Conservation (phyloP, 2,888 invertebrate genomes). For the Ceriagrion tenellum region DNA sequence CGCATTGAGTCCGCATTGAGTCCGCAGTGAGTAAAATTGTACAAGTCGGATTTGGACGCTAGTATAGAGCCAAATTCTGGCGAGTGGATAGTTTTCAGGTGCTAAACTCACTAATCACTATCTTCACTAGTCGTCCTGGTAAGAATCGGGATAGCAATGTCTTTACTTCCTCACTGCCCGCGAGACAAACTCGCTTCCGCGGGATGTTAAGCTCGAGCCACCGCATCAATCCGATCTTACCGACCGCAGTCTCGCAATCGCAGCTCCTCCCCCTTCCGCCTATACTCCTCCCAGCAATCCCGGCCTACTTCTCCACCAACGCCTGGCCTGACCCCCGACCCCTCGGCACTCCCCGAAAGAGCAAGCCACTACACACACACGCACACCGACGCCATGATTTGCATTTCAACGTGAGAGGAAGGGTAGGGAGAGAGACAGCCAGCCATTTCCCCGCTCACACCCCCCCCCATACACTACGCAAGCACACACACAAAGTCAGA, state of each 20-base stretch:
- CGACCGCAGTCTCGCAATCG: not conserved
- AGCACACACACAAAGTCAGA: no score
- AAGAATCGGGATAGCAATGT: no score
- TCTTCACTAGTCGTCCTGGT: no score
- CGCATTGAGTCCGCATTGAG: no score
- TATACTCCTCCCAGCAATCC: not conserved
- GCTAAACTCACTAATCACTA: not conserved
- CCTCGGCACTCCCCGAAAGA: not conserved
- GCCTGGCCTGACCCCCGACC: not conserved
- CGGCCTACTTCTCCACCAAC: not conserved
- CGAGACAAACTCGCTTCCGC: no score
- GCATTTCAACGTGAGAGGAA: slow-evolving; percentile 24
- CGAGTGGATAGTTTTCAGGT: no score
- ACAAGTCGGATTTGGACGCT: no score
- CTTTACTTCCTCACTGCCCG: no score
- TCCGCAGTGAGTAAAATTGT: no score
- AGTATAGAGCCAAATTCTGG: no score
- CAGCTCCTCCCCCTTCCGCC: not conserved
- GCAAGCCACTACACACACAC: not conserved
- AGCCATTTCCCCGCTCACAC: slow-evolving; percentile 12
- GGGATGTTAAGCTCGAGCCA: no score
- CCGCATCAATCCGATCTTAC: no score
- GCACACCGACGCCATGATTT: slow-evolving; percentile 33
- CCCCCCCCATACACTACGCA: not conserved
- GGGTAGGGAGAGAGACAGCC: not conserved